Base-by-base conservation (phyloP, 2,888 invertebrate species). In the Drosophila rubida region DNA sequence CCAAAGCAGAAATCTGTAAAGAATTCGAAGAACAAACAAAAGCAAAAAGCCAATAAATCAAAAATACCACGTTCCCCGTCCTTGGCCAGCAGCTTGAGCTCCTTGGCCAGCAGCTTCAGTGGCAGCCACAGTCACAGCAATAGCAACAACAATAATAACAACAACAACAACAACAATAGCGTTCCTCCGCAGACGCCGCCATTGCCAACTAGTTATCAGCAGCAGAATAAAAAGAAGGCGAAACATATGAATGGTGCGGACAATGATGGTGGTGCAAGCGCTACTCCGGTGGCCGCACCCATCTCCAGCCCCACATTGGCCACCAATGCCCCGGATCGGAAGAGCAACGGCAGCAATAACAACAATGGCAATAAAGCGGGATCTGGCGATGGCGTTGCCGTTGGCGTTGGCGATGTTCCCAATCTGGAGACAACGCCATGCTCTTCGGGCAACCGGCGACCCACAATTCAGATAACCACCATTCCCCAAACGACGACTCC, bases 101-200 rank as follows among this genome's bases (percentile, higher is more conserved):
- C 86, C 42, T 69, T 88, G 79, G 88, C 89, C 42, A 85, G 88
- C 74, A 86, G 75, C 54, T 69, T 85, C 48, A 82, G 82, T 69
- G 79, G 75, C 39, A 62, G 51, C 37, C 69, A 69, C 32, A 69
- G 60, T 23, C 48, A 61, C 32, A 78, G 42, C 35, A 82, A 61
- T 35, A 78, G 73, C 35, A 79, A 77, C 30, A 50, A 59, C 41
- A 78, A 44, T 30, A 82, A 61, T 32, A 78, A 75, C 27, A 79
- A 78, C 35, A 75, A 61, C 19, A 74, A 62, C 41, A 85, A 66
- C 48, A 78, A 78, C 45, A 71, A 70, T 27, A 80, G 59, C 67
- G 76, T 88, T 54, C 89, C 91, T 50, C 91, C 91, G 32, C 87
- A 91, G 71, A 91, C 91, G 55, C 91, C 91, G 23, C 91, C 91